Base-by-base conservation (phyloP, 1,140 invertebrate genomes). In the Pseudomyrmex concolor region DNA sequence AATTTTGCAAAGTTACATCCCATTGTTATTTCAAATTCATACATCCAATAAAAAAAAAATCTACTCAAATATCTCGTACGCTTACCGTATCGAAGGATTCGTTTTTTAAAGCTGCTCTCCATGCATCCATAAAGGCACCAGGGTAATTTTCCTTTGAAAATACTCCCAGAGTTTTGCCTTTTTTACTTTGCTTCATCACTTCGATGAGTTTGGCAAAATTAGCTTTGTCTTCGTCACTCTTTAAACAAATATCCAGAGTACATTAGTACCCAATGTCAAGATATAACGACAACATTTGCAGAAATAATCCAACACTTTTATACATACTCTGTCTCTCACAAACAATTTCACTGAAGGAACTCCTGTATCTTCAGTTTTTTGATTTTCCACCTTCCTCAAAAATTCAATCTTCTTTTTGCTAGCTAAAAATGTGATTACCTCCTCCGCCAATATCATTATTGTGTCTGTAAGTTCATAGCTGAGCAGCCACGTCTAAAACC, bases 391-490 rank as follows among this genome's bases (percentile, higher is more conserved):
- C 90, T 98, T 97, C 87, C 97, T 96, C 9, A 99, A 94, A 94
- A 99, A 99, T 88, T 99, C 98, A 78, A 99, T 98, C 94, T 99
- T 99, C 94, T 99, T 99, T 93, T 99, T 99, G 92, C 98, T 99
- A 0, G 98, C 98, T 34, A 99, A 94, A 90, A 99, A 98, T 91
- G 97, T 96, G 71, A 99, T 97, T 19, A 95, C 96, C 34, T 97
- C 96, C 86, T 98, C 96, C 80, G 97, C 97, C 74, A 99, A 95
- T 0, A 99, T 96, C 94, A 99, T 98, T 55, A 99, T 96, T 0
- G 98, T 99, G 92, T 99, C 99, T 1, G 98, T 97, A 17, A 99
- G 94, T 93, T 99, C 98, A 93, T 99, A 99, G 85, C 98, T 99
- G 94, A 99, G 96, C 7, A 99, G 95, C 99, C 99, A 99, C 50